Conservation (phyloP, 2,797 vertebrate genomes). For the Sebastes flavidus region DNA sequence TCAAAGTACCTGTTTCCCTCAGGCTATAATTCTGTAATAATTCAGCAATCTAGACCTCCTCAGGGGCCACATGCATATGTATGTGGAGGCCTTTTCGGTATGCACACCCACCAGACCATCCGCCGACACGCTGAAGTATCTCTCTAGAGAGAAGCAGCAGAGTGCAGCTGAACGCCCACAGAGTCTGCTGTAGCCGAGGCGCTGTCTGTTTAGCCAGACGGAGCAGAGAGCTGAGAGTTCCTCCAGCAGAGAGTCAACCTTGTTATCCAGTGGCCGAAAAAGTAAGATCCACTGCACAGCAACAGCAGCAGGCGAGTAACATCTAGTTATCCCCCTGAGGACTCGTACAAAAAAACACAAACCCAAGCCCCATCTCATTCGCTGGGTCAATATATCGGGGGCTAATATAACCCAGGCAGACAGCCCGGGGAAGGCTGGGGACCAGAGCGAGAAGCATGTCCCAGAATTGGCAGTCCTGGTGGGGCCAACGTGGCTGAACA, state of each 20-base stretch:
- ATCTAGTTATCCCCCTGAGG: conserved; percentile 44
- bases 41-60: conserved; percentile 35
- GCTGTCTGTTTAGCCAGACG: conserved; percentile 60
- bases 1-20: conserved; percentile 52
- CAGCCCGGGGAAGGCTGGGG: conserved; percentile 33
- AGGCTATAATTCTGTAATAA: conserved; percentile 50
- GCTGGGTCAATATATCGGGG: conserved; percentile 48
- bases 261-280: conserved; percentile 63
- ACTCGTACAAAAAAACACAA: conserved; percentile 14
- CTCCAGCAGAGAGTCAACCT: conserved; percentile 58
- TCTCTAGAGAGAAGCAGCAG: conserved; percentile 53
- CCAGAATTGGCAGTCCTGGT: conserved; percentile 50
- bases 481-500: conserved; percentile 29
- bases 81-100: conserved; percentile 35
- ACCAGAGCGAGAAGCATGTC: conserved; percentile 38
- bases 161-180: conserved; percentile 64
- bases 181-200: conserved; percentile 45
- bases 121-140: conserved; percentile 35
- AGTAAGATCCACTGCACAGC: conserved; percentile 47
- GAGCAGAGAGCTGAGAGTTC: conserved; percentile 55
- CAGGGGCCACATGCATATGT: conserved; percentile 50
- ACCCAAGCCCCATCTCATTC: conserved; percentile 37
- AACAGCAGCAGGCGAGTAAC: conserved; percentile 41
- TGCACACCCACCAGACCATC: conserved; percentile 60
- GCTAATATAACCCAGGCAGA: conserved; percentile 56